phyloP scores from a whole-genome alignment of 2,113 vertebrate genomes.

The Hepsetus odoe region DNA sequence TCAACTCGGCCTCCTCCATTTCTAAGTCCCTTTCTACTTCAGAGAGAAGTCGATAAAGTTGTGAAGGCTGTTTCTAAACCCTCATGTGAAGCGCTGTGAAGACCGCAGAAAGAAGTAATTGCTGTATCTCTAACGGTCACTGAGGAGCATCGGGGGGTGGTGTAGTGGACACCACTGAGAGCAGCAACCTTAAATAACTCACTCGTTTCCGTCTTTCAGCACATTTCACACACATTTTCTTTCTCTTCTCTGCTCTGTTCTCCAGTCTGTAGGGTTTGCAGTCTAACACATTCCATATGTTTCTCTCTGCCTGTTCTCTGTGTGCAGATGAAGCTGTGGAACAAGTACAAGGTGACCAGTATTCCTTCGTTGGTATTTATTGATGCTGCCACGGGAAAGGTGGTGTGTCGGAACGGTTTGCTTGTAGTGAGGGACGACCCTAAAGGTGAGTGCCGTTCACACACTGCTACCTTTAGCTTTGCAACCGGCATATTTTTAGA shows the following conservation, averaged over 20 bases:
- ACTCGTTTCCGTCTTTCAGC: conserved; percentile 5
- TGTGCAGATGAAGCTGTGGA: conserved; percentile 94
- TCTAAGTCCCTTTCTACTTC: conserved; percentile 52
- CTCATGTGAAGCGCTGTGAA: neutral
- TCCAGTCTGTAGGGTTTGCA: neutral
- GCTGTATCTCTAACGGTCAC: conserved; percentile 12
- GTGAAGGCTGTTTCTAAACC: conserved; percentile 34
- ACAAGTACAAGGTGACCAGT: conserved; percentile 98
- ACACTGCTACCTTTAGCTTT: neutral
- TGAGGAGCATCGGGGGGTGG: conserved; percentile 3
- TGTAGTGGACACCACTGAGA: neutral
- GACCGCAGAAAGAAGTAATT: conserved; percentile 2
- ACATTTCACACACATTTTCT: conserved; percentile 5
- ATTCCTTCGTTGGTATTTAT: conserved; percentile 98
- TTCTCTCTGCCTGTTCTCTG: conserved; percentile 13
- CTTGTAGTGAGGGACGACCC: conserved; percentile 96
- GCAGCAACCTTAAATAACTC: neutral
- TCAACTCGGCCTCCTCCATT: conserved; percentile 54
- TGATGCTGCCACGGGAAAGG: conserved; percentile 87
- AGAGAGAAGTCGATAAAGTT: neutral
- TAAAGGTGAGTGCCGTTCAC: conserved; percentile 79
- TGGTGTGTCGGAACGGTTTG: conserved; percentile 94
- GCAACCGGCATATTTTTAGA: neutral
- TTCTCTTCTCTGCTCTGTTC: neutral
- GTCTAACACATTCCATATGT: neutral